A percentile compares a stretch with the other conserved stretches of the same genome.
phyloP scores from a whole-genome alignment of 1,140 invertebrate genomes.

The Cyrtorhinus lividipennis region DNA sequence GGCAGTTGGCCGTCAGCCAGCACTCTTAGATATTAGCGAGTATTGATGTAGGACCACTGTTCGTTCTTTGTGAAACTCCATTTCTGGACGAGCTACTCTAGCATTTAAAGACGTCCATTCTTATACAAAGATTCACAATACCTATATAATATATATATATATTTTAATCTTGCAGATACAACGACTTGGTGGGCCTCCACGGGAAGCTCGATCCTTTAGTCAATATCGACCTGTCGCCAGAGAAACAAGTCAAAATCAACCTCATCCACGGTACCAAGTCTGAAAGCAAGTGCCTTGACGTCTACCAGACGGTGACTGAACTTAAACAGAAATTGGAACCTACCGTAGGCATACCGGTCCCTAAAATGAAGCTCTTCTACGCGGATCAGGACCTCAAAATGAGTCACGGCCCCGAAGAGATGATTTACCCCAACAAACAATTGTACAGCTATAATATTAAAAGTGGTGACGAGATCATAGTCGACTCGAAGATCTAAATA shows the following conservation, averaged over 20 bases:
- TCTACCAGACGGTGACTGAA: conserved; percentile 42
- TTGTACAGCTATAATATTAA: conserved; percentile 81
- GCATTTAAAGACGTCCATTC: no score
- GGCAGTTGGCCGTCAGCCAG: no score
- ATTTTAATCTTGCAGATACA: no score
- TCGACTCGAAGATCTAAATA: conserved; percentile 39
- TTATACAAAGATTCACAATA: no score
- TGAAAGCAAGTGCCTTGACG: conserved; percentile 36
- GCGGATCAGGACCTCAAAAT: conserved; percentile 47
- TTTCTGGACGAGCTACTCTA: no score
- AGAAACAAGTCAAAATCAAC: conserved; percentile 69
- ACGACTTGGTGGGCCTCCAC: conserved; percentile 62
- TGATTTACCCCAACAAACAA: conserved; percentile 72
- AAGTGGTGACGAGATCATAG: conserved; percentile 80
- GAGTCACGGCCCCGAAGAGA: conserved; percentile 59
- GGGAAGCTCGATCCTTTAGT: conserved; percentile 76
- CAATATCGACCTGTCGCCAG: conserved; percentile 67
- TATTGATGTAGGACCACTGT: no score
- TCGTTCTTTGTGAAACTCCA: no score
- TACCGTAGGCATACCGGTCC: conserved; percentile 59
- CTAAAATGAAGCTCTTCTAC: conserved; percentile 74
- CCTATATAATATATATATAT: no score
- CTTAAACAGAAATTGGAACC: conserved; percentile 63
- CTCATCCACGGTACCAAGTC: conserved; percentile 57
- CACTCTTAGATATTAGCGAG: no score